Evolutionary conservation across 37 sponge, comb jelly and placozoan species (phyloP).

Genomic region (Lycopodina hypogea): DNA sequence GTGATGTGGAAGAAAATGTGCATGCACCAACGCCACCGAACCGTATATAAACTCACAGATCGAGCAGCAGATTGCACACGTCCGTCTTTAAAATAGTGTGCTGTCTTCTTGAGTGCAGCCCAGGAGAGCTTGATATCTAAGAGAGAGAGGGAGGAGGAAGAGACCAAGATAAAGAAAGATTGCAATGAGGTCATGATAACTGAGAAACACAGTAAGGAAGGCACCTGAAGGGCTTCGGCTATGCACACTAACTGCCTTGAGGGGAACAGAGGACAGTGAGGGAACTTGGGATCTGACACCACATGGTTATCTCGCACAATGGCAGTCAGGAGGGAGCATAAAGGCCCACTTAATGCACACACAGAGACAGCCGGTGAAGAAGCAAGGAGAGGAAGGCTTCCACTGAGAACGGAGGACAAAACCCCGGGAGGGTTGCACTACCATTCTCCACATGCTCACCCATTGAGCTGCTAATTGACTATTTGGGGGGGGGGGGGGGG

Average conservation of each 20-base stretch:
- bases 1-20: slow-evolving; percentile 1
- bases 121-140: slow-evolving; percentile 1
- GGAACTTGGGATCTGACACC: background rate
- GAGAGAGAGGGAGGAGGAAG: background rate
- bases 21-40: background rate
- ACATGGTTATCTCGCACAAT: background rate
- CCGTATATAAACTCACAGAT: slow-evolving; percentile 31
- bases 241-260: background rate
- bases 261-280: background rate
- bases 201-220: background rate
- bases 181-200: background rate
- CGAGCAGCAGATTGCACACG: slow-evolving; percentile 26
- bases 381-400: too few species aligned
- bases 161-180: background rate
- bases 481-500: too few species aligned
- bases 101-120: background rate
- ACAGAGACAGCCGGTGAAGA: too few species aligned
- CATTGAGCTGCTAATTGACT: too few species aligned
- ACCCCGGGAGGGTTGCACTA: too few species aligned
- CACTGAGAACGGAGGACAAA: too few species aligned
- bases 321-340: background rate
- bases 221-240: background rate
- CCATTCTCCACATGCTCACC: too few species aligned
- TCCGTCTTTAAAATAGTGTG: background rate
- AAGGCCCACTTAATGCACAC: background rate